Conservation (phyloP, 2,888 invertebrate genomes). For the Leptopilina drosophilae region DNA sequence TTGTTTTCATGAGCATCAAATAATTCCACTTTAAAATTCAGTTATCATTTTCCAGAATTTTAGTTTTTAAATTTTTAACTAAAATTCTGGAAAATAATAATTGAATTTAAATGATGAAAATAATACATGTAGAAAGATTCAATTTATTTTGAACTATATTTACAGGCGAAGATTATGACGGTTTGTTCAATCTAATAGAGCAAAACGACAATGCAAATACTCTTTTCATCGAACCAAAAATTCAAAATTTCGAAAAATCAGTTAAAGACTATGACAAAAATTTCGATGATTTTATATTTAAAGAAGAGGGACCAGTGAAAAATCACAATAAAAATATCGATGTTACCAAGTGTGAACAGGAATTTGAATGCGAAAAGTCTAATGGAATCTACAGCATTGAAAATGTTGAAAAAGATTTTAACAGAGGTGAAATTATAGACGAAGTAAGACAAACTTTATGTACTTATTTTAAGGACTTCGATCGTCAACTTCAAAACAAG, state of each 20-base stretch:
- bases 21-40: too few species aligned
- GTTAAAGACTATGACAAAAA: background rate
- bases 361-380: background rate
- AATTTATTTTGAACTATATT: background rate
- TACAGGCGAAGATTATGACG: conserved; percentile 14
- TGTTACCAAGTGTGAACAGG: background rate
- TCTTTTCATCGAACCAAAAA: background rate
- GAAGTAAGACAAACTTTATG: background rate
- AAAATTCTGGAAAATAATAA: too few species aligned
- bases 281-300: background rate
- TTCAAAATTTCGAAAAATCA: background rate
- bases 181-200: conserved; percentile 7
- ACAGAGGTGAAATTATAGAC: background rate
- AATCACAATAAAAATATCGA: background rate
- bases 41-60: too few species aligned
- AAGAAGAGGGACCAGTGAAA: background rate
- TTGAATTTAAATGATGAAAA: too few species aligned
- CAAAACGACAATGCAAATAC: background rate
- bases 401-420: background rate
- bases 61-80: too few species aligned
- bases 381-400: background rate
- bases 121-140: too few species aligned
- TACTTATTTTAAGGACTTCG: background rate
- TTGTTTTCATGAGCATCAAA: too few species aligned
- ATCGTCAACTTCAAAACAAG: background rate